A percentile compares a stretch with the other conserved stretches of the same genome.
These are phyloP conservation scores for Poeciliopsis occidentalis DNA, from an alignment of 2,113 vertebrate species.

Conservation along the genomic window DNA sequence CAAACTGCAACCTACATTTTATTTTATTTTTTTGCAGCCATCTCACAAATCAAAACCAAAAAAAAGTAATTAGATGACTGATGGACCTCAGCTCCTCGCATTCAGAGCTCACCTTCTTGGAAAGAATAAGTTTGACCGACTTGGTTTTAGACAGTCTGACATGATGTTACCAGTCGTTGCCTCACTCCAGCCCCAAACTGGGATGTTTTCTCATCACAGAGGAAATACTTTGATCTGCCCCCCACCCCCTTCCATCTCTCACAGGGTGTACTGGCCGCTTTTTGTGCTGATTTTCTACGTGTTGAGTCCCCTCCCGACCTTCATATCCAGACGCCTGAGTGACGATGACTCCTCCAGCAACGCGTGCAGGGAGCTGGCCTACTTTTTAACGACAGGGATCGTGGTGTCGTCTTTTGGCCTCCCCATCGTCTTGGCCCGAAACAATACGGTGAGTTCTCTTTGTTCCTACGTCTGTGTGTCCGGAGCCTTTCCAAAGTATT, in stretches of 20 bases:
- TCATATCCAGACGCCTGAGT: slow-evolving; percentile 87
- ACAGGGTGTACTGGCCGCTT: slow-evolving; percentile 92
- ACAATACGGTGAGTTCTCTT: slow-evolving; percentile 79
- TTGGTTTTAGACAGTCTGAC: background rate
- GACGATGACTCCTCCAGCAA: slow-evolving; percentile 91
- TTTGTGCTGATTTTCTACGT: slow-evolving; percentile 93
- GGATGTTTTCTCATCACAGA: background rate
- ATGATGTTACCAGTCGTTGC: background rate
- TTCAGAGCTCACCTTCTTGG: background rate
- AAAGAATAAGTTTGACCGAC: background rate
- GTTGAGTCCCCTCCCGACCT: slow-evolving; percentile 90
- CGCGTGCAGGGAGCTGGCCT: slow-evolving; percentile 90
- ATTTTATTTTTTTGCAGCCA: background rate
- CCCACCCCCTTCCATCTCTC: background rate
- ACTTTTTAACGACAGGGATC: slow-evolving; percentile 95
- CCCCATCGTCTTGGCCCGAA: slow-evolving; percentile 88
- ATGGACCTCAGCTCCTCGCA: background rate
- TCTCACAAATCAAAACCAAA: background rate
- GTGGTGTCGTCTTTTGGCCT: slow-evolving; percentile 94
- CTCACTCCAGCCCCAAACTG: background rate
- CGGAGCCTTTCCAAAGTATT: too few relatives aligned
- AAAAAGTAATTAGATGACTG: background rate
- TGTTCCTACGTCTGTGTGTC: background rate
- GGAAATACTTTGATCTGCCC: background rate
- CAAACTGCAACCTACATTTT: too few relatives aligned